These are phyloP conservation scores for Pristis pectinata DNA, from an alignment of 2,797 vertebrate species.

Conservation along the genomic window DNA sequence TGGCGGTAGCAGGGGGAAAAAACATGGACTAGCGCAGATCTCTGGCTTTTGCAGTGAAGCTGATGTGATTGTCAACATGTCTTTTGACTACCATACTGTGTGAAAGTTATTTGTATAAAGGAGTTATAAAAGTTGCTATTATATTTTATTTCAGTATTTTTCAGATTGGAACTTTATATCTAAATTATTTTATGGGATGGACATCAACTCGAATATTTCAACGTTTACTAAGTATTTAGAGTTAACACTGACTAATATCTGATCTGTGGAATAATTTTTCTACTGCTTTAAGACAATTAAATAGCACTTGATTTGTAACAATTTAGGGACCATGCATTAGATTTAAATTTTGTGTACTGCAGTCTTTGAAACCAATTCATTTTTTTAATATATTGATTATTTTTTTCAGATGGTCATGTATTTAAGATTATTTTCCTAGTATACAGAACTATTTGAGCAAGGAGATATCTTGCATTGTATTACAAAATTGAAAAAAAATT, in stretches of 20 bases:
- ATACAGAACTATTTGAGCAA: not conserved
- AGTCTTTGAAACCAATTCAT: not conserved
- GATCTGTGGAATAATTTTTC: not conserved
- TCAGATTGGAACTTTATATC: not conserved
- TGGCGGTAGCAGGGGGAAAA: slow-evolving; percentile 49
- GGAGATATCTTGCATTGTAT: not conserved
- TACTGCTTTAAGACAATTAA: not conserved
- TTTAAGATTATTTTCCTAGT: not conserved
- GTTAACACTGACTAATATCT: not conserved
- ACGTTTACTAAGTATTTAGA: not conserved
- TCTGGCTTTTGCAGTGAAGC: not conserved
- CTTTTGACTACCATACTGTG: not conserved
- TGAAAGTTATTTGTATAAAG: not conserved
- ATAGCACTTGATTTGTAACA: not conserved
- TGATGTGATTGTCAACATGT: not conserved
- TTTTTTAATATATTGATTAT: not conserved
- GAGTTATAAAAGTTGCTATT: not conserved
- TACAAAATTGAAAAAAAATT: not conserved
- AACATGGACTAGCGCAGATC: not conserved
- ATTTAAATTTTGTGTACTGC: not conserved
- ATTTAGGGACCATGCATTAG: not conserved
- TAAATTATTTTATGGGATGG: not conserved
- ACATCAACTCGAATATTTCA: not conserved
- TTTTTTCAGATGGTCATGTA: not conserved
- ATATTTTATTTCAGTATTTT: not conserved